phyloP scores from a whole-genome alignment of 2,888 invertebrate species.

The Ellobium chinense region DNA sequence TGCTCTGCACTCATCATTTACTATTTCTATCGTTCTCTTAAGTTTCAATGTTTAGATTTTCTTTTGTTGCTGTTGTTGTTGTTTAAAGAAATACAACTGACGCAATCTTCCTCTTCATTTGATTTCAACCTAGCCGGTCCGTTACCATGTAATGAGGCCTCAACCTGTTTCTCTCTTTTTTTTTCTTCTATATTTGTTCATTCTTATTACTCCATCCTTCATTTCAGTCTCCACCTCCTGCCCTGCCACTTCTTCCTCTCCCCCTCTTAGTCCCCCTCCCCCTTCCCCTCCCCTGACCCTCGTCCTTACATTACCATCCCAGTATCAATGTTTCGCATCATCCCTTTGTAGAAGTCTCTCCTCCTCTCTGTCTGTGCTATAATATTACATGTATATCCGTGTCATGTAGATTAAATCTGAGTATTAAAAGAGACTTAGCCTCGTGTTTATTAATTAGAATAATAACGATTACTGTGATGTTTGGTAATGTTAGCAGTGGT shows the following conservation, averaged over 20 bases:
- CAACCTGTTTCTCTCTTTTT: neutral
- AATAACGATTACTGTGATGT: too few species aligned
- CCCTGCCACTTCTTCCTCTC: slow-evolving; percentile 8
- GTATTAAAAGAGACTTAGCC: neutral
- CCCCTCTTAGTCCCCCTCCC: slow-evolving; percentile 5
- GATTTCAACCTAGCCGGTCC: neutral
- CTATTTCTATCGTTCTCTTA: too few species aligned
- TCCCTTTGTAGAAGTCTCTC: neutral
- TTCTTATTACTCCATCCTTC: slow-evolving; percentile 1
- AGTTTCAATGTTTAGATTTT: too few species aligned
- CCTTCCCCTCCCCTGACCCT: slow-evolving; percentile 6
- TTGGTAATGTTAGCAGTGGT: too few species aligned
- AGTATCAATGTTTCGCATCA: neutral
- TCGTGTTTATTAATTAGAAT: too few species aligned
- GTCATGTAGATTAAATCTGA: neutral
- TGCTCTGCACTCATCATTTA: too few species aligned
- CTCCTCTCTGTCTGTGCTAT: neutral
- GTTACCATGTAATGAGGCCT: neutral
- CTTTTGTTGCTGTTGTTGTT: too few species aligned
- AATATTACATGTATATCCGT: neutral
- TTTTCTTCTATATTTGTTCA: neutral
- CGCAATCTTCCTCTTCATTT: too few species aligned
- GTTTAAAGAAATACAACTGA: too few species aligned
- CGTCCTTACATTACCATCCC: neutral
- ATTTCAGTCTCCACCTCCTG: neutral